Evolutionary conservation across 2,113 vertebrate genomes (phyloP).

Genomic region (Nesospiza acunhae): DNA sequence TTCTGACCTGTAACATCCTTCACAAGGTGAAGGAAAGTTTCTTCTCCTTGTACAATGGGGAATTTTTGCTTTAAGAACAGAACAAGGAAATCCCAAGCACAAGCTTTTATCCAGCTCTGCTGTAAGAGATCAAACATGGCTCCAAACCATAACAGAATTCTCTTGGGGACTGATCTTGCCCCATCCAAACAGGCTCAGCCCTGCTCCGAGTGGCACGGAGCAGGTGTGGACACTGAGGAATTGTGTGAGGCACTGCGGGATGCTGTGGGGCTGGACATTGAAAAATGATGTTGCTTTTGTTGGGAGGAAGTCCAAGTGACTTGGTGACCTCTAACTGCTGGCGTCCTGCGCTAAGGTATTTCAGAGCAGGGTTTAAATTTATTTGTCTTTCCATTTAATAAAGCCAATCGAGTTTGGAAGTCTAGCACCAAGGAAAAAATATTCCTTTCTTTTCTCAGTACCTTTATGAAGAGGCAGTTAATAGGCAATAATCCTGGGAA

Average conservation of each 20-base stretch:
- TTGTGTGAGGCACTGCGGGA: background rate
- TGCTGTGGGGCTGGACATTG: background rate
- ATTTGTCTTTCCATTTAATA: slow-evolving; percentile 45
- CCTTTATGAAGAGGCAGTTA: slow-evolving; percentile 69
- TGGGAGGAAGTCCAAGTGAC: slow-evolving; percentile 55
- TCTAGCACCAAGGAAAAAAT: background rate
- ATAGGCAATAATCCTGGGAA: slow-evolving; percentile 60
- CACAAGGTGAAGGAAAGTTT: background rate
- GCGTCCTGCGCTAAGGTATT: background rate
- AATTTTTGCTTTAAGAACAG: background rate
- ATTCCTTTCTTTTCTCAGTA: background rate
- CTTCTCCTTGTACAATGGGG: background rate
- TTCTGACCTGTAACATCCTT: background rate
- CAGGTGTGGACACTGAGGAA: slow-evolving; percentile 37
- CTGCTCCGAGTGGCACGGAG: accelerated
- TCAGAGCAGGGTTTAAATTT: background rate
- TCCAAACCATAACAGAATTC: background rate
- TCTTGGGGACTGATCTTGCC: background rate
- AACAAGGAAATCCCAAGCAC: slow-evolving; percentile 21
- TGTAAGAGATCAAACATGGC: background rate
- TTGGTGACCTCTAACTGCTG: slow-evolving; percentile 23
- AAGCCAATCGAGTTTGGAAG: background rate
- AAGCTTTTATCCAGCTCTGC: background rate
- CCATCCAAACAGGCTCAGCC: background rate
- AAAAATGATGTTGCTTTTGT: slow-evolving; percentile 38